Conservation (phyloP, 2,888 invertebrate species). For the Cryptosula pallasiana region DNA sequence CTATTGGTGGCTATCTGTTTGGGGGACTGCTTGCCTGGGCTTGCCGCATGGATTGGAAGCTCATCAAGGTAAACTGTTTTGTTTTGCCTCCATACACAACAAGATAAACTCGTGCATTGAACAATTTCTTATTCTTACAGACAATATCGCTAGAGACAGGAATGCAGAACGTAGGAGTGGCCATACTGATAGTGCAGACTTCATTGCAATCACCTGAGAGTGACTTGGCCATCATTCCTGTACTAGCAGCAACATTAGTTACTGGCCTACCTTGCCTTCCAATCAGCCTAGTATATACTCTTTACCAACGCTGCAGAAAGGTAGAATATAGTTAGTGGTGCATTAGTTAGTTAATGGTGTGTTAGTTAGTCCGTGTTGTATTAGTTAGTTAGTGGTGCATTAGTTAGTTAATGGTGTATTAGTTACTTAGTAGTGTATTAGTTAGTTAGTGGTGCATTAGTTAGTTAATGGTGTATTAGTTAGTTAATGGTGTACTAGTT, state of each 20-base stretch:
- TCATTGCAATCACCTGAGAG: conserved; percentile 78
- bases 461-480: too few relatives aligned
- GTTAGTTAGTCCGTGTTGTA: too few relatives aligned
- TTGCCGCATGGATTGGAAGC: conserved; percentile 36
- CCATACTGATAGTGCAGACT: conserved; percentile 78
- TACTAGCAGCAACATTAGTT: conserved; percentile 71
- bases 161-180: conserved; percentile 86
- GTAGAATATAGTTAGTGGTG: too few relatives aligned
- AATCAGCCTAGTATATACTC: conserved; percentile 33
- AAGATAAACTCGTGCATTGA: not conserved
- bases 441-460: too few relatives aligned
- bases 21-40: conserved; percentile 38
- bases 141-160: conserved; percentile 81
- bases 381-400: too few relatives aligned
- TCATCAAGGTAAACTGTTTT: conserved; percentile 31
- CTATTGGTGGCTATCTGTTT: conserved; percentile 43
- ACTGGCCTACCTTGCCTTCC: conserved; percentile 77
- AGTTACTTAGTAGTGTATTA: too few relatives aligned
- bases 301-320: conserved; percentile 31
- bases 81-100: not conserved
- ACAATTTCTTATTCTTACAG: not conserved
- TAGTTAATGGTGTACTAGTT: too few relatives aligned
- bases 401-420: too few relatives aligned
- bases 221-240: conserved; percentile 69
- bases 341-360: too few relatives aligned